These are phyloP conservation scores for Stomatorhinus ivindoensis DNA, from an alignment of 2,113 vertebrate species.

Conservation along the genomic window DNA sequence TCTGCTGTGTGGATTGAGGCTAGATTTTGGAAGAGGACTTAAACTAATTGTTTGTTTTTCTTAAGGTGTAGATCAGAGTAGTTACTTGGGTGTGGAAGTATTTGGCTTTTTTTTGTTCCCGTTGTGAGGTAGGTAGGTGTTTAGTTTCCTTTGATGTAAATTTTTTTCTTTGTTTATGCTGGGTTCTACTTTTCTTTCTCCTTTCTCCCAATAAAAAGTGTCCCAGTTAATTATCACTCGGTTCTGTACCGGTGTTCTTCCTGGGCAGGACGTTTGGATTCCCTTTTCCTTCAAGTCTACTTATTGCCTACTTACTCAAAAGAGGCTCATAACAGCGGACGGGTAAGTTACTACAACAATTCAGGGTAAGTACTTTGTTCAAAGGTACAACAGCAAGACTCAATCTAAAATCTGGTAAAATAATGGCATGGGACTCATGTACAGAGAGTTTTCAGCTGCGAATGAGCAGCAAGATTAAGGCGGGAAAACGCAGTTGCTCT, in stretches of 20 bases:
- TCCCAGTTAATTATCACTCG: not conserved
- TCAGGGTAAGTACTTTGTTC: not conserved
- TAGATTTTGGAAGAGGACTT: not conserved
- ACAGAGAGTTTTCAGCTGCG: not conserved
- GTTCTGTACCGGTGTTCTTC: too few relatives aligned
- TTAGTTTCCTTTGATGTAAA: not conserved
- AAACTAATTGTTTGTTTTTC: not conserved
- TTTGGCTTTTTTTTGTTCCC: not conserved
- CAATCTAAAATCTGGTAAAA: not conserved
- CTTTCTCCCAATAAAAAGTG: not conserved
- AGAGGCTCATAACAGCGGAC: not conserved
- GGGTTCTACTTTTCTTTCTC: not conserved
- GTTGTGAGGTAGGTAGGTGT: not conserved
- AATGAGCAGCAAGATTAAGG: not conserved
- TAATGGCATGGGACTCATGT: not conserved
- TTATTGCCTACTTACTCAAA: not conserved
- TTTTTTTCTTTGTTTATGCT: not conserved
- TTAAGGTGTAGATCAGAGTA: not conserved
- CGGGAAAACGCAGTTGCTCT: too few relatives aligned
- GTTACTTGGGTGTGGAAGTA: not conserved
- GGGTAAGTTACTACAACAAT: not conserved
- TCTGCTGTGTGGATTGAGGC: not conserved
- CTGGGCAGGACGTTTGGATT: too few relatives aligned
- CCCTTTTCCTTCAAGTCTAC: not conserved
- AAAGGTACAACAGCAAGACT: not conserved